Evolutionary conservation across 1,140 invertebrate species (phyloP).

Genomic region (Callitettix versicolor): DNA sequence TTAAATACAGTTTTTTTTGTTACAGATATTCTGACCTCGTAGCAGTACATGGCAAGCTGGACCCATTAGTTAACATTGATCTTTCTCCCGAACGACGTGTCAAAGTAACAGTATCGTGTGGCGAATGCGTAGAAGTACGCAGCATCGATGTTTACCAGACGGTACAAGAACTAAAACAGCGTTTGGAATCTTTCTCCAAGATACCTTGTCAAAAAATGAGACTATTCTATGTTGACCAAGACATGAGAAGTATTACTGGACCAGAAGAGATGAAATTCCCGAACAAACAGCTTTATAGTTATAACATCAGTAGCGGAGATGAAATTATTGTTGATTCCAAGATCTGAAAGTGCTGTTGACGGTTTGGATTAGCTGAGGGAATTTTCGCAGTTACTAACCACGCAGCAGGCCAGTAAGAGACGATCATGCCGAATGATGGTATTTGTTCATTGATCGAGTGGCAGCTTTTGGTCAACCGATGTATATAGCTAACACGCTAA

Average conservation of each 20-base stretch:
- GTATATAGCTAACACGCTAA: too few species aligned
- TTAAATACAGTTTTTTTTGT: too few species aligned
- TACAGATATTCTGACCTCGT: constrained; percentile 70
- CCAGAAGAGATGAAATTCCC: constrained; percentile 81
- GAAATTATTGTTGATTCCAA: constrained; percentile 73
- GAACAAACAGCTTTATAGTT: constrained; percentile 79
- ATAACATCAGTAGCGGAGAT: constrained; percentile 81
- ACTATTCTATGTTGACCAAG: constrained; percentile 68
- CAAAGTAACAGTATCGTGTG: constrained; percentile 70
- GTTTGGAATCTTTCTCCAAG: constrained; percentile 65
- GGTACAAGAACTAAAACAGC: constrained; percentile 60
- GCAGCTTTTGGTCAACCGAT: too few species aligned
- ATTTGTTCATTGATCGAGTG: too few species aligned
- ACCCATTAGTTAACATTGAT: constrained; percentile 76
- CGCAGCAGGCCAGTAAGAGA: too few species aligned
- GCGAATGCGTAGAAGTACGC: constrained; percentile 49
- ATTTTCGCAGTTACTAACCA: too few species aligned
- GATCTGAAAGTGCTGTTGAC: background rate
- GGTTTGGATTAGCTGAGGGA: too few species aligned
- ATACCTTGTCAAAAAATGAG: constrained; percentile 72
- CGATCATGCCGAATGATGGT: too few species aligned
- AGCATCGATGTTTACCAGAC: constrained; percentile 36
- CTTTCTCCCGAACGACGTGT: constrained; percentile 74
- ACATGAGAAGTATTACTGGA: constrained; percentile 43
- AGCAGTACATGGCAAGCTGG: constrained; percentile 71